Evolutionary conservation across 2,797 vertebrate species (phyloP), one percentile per base, ranked within the genome.

Genomic region (Chrosomus eos): DNA sequence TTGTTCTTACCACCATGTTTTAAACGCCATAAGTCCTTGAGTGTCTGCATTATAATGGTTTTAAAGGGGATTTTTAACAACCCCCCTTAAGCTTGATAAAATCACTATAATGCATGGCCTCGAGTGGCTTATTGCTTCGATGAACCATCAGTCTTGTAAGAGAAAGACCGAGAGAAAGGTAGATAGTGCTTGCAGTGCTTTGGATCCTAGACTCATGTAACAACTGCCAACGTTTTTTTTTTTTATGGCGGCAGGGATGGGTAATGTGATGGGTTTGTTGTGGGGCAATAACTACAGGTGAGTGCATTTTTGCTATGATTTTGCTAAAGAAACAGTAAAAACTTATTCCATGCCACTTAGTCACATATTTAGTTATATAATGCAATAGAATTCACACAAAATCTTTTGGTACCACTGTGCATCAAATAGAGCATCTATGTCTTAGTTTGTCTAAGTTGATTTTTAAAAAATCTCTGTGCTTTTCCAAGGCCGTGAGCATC

Each of bases 401-500:
- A 31, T 36, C 2, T 18, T 28, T 40, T 38, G 53, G 21, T 14
- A 26, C 9, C 13, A 66, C 58, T 48, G 23, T 36, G 36, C 36
- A 10, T 72, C 36, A 60, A 45, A 45, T 28, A 33, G 2, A 48
- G 55, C n/a, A 77, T 23, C 8, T 13, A n/a, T 53, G 31, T 18
- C 23, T 51, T 75, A 33, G 21, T 33, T 68, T 40, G 48, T 77
- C 66, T 77, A 45, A 83, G 62, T 76, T 83, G n/a, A 68, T 83
- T 76, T 76, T 33, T 31, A 53, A 23, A 75, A 51, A 68, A 77
- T 13, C 11, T 55, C 18, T 10, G 2, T 68, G 72, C 72, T 53
- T 68, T 66, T 68, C 40, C 45, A 83, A 68, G 48, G 72, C 73
- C 18, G 48, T 11, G n/a, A 75, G 45, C 11, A 76, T 36, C 73